phyloP scores from a whole-genome alignment of 1,140 invertebrate genomes.

The Leptoteleia sp. region DNA sequence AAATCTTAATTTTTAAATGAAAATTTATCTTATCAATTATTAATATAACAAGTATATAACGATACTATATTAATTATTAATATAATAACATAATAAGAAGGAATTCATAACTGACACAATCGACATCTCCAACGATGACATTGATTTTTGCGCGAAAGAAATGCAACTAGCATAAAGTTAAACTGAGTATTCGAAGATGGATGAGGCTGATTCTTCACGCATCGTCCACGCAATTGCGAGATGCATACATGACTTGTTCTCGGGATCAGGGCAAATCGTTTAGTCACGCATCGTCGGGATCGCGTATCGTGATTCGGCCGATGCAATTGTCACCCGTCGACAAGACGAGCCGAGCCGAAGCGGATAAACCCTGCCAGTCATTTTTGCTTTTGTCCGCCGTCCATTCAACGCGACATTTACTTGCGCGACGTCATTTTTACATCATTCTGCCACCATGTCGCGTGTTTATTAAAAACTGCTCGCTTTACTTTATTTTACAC shows the following conservation, averaged over 20 bases:
- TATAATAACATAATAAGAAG: no score
- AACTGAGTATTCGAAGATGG: slow-evolving; percentile 52
- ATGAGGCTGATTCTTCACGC: slow-evolving; percentile 69
- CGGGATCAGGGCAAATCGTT: slow-evolving; percentile 41
- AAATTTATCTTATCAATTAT: no score
- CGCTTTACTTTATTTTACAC: no score
- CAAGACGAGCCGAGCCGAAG: slow-evolving; percentile 6
- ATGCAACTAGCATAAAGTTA: neutral
- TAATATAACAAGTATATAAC: no score
- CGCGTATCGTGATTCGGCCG: slow-evolving; percentile 28
- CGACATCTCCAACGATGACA: slow-evolving; percentile 16
- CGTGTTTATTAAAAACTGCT: no score
- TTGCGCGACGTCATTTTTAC: no score
- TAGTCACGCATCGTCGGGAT: slow-evolving; percentile 31
- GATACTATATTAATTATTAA: no score
- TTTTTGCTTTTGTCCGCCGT: slow-evolving; percentile 13
- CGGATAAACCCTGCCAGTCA: slow-evolving; percentile 23
- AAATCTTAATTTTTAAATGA: no score
- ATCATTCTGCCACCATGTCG: no score
- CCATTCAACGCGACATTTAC: neutral
- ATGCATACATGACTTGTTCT: slow-evolving; percentile 21
- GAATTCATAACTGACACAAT: neutral
- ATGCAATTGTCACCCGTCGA: slow-evolving; percentile 34
- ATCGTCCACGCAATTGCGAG: slow-evolving; percentile 35
- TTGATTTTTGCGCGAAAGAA: slow-evolving; percentile 1